Conservation (phyloP, 2,113 vertebrate species). For the Neodontobutis hainanensis region DNA sequence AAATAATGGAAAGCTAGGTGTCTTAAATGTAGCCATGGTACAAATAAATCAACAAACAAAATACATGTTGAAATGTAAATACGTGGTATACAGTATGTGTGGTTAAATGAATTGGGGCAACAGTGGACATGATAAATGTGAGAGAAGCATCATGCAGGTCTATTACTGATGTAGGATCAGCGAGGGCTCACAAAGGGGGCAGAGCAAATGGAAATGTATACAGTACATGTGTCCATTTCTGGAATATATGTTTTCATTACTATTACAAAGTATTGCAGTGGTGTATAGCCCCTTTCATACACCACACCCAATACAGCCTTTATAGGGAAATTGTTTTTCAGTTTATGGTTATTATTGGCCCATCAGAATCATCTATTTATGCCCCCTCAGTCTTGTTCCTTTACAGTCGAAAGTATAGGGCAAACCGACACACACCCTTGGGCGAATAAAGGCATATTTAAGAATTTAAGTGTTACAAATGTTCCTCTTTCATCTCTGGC, state of each 20-base stretch:
- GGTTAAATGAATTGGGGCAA: constrained; percentile 56
- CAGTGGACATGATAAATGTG: constrained; percentile 53
- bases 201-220: constrained; percentile 17
- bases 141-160: no score
- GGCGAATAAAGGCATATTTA: constrained; percentile 18
- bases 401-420: background rate
- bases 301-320: no score
- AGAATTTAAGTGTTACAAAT: background rate
- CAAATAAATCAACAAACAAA: no score
- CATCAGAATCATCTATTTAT: no score
- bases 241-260: no score
- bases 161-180: constrained; percentile 26
- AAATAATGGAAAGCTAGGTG: constrained; percentile 41
- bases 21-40: background rate
- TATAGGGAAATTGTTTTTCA: no score
- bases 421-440: background rate
- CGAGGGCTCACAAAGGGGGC: constrained; percentile 24
- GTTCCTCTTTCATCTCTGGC: constrained; percentile 10
- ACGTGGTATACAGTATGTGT: constrained; percentile 34
- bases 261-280: no score
- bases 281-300: no score
- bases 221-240: no score
- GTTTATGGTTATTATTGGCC: no score
- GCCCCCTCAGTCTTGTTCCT: background rate
- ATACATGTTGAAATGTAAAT: background rate